Percentiles rank a stretch among this genome's conserved stretches.
These are phyloP conservation scores for Myotis davidii DNA, from an alignment of 2,113 vertebrate species.

Conservation along the genomic window DNA sequence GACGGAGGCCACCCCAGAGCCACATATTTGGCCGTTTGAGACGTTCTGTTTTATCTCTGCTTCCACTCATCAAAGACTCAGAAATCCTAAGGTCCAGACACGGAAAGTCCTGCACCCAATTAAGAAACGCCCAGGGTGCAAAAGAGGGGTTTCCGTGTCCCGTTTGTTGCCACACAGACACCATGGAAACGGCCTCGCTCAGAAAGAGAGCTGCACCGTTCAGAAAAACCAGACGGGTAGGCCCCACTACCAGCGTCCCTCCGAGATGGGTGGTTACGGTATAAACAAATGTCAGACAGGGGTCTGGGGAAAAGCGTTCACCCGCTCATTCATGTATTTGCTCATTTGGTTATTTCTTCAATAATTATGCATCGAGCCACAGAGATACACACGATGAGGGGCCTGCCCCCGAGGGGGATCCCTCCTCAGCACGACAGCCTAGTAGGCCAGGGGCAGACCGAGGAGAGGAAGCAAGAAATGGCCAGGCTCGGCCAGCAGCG, in stretches of 20 bases:
- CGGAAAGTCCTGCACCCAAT: neutral
- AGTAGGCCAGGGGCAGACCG: neutral
- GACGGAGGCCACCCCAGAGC: neutral
- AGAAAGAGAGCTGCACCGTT: neutral
- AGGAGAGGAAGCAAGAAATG: neutral
- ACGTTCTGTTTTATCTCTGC: neutral
- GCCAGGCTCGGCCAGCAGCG: neutral
- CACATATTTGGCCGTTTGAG: neutral
- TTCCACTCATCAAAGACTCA: neutral
- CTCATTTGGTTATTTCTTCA: neutral
- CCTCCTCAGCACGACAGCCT: neutral
- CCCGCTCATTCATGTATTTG: neutral
- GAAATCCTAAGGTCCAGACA: neutral
- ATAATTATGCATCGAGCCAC: accelerated
- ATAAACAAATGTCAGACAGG: neutral
- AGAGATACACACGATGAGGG: neutral
- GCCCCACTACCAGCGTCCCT: neutral
- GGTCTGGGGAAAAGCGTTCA: neutral
- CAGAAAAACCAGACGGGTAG: neutral
- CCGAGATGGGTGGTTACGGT: accelerated
- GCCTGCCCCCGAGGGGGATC: neutral
- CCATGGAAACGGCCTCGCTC: neutral
- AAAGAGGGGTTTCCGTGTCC: neutral
- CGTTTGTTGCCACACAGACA: neutral
- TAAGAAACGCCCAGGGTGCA: neutral